Evolutionary conservation across 1,140 invertebrate genomes (phyloP).

Genomic region (Drosophila albomicans): DNA sequence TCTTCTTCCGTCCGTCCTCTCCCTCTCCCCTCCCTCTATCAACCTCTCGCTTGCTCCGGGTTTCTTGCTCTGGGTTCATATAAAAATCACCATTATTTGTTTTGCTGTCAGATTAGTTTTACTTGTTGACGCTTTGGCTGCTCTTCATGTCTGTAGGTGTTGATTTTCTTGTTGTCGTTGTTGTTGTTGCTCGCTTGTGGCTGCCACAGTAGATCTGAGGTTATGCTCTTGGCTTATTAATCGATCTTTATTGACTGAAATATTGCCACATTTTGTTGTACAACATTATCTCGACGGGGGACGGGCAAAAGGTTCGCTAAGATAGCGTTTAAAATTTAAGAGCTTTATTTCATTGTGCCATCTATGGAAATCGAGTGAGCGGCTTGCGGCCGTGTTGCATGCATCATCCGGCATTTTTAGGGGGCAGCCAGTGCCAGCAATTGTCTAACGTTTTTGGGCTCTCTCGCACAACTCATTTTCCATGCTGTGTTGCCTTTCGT

Average conservation of each 20-base stretch:
- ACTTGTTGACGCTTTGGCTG: conserved; percentile 66
- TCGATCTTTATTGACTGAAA: conserved; percentile 30
- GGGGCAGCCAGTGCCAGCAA: background rate
- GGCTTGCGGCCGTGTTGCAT: conserved; percentile 11
- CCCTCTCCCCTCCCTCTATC: background rate
- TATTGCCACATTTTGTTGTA: conserved; percentile 15
- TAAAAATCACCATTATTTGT: conserved; percentile 73
- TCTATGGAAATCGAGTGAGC: background rate
- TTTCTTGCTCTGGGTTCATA: conserved; percentile 27
- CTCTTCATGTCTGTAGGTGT: conserved; percentile 46
- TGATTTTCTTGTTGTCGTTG: conserved; percentile 65
- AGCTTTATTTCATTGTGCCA: conserved; percentile 1
- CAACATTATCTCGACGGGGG: conserved; percentile 3
- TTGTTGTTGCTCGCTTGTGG: conserved; percentile 41
- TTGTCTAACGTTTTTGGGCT: conserved; percentile 30
- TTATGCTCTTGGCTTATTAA: conserved; percentile 15
- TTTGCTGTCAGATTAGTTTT: conserved; percentile 76
- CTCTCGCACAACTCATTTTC: conserved; percentile 62
- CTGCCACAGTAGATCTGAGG: conserved; percentile 24
- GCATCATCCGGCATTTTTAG: conserved; percentile 8
- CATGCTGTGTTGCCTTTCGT: conserved; percentile 61
- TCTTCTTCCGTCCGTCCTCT: conserved; percentile 30
- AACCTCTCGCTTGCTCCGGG: background rate
- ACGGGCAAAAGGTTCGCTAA: background rate
- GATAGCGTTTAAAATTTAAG: background rate